These are phyloP conservation scores for Hemaris fuciformis DNA, from an alignment of 2,888 invertebrate genomes.

Conservation along the genomic window DNA sequence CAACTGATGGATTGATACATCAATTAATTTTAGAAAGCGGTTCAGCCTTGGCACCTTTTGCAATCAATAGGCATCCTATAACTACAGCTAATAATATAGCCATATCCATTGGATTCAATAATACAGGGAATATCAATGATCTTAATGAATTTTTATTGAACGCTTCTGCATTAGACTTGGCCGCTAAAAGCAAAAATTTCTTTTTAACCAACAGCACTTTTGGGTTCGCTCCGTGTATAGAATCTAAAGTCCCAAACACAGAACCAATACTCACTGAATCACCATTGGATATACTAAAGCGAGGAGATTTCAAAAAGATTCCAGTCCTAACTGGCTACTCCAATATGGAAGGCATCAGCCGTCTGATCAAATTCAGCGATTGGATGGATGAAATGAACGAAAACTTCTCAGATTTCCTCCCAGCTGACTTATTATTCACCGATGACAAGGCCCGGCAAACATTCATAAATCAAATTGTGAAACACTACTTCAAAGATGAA, in stretches of 20 bases:
- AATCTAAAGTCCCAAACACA: conserved; percentile 47
- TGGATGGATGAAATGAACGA: conserved; percentile 70
- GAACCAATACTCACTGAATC: conserved; percentile 64
- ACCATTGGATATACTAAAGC: conserved; percentile 56
- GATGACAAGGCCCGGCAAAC: conserved; percentile 40
- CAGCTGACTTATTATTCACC: conserved; percentile 59
- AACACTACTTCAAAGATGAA: conserved; percentile 59
- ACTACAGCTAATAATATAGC: conserved; percentile 66
- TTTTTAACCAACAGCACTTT: conserved; percentile 68
- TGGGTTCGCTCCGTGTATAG: conserved; percentile 70
- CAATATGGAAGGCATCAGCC: conserved; percentile 72
- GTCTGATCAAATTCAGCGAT: conserved; percentile 52
- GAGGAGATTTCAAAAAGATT: conserved; percentile 49
- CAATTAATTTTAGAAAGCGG: conserved; percentile 71
- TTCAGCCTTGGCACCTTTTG: conserved; percentile 63
- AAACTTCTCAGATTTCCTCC: conserved; percentile 61
- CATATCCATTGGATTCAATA: conserved; percentile 59
- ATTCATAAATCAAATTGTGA: conserved; percentile 46
- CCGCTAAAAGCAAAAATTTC: conserved; percentile 59
- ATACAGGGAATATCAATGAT: conserved; percentile 55
- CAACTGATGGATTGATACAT: conserved; percentile 57
- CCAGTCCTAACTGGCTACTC: conserved; percentile 61
- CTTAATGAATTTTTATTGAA: conserved; percentile 65
- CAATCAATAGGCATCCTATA: conserved; percentile 64
- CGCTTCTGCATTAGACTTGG: conserved; percentile 42